These are phyloP conservation scores for Heterodera schachtii DNA, from an alignment of 1,140 invertebrate species.

Conservation along the genomic window DNA sequence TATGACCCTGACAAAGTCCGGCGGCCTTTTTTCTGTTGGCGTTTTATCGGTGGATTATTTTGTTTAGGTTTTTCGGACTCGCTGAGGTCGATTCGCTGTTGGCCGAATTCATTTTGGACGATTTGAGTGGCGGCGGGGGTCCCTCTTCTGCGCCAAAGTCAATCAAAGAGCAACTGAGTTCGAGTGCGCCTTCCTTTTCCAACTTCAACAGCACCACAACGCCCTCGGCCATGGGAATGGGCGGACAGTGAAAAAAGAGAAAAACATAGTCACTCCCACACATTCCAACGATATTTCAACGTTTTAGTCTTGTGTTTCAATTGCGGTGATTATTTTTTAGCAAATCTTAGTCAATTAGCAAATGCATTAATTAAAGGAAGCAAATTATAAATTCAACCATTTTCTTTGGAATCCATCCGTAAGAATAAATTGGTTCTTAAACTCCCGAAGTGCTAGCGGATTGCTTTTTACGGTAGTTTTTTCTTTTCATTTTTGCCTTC, in stretches of 20 bases:
- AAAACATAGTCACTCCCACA: no score
- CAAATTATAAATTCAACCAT: no score
- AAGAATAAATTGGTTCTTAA: no score
- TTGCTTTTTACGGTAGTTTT: no score
- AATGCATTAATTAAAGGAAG: no score
- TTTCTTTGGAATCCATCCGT: no score
- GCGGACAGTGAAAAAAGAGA: neutral
- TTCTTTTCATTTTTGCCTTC: no score
- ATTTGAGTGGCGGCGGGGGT: slow-evolving; percentile 50
- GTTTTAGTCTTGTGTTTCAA: no score
- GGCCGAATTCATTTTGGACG: slow-evolving; percentile 64
- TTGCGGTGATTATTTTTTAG: no score
- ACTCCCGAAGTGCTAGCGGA: no score
- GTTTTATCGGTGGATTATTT: neutral
- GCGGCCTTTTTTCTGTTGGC: neutral
- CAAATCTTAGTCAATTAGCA: no score
- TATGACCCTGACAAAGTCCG: slow-evolving; percentile 63
- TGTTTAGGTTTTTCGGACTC: slow-evolving; percentile 58
- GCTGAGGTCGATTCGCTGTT: slow-evolving; percentile 61
- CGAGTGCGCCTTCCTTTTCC: slow-evolving; percentile 15
- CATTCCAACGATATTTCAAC: no score
- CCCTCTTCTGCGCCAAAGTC: slow-evolving; percentile 37
- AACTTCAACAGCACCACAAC: neutral
- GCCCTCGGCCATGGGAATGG: neutral
- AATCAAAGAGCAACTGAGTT: slow-evolving; percentile 47